A percentile compares a stretch with the other conserved stretches of the same genome.
phyloP scores from a whole-genome alignment of 2,888 invertebrate species.

The Anoplius nigerrimus region DNA sequence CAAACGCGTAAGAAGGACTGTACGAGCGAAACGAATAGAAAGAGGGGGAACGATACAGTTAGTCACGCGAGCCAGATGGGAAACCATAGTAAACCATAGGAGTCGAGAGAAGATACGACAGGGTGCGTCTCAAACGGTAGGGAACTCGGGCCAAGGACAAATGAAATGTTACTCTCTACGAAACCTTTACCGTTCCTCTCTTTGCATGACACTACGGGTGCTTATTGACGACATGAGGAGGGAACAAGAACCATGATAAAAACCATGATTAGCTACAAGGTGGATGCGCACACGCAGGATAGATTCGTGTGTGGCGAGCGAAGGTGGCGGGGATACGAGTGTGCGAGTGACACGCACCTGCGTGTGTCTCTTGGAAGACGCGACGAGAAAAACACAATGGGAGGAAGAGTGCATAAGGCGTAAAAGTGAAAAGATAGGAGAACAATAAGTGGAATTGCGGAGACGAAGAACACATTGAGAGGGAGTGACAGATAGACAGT shows the following conservation, averaged over 20 bases:
- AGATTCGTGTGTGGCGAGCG: background rate
- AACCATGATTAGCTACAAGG: conserved; percentile 2
- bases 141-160: conserved; percentile 9
- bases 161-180: conserved; percentile 2
- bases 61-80: conserved; percentile 13
- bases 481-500: background rate
- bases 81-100: conserved; percentile 3
- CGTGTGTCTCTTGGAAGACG: background rate
- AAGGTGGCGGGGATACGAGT: background rate
- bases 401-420: background rate
- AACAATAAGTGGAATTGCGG: too few relatives aligned
- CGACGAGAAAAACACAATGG: background rate
- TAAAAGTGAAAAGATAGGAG: conserved; percentile 5
- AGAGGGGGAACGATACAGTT: background rate
- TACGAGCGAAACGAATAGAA: background rate
- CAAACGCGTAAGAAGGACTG: background rate
- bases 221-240: background rate
- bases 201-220: background rate
- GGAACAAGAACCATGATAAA: too few relatives aligned
- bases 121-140: conserved; percentile 4
- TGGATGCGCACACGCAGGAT: background rate
- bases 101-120: background rate
- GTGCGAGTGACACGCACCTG: background rate
- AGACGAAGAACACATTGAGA: conserved; percentile 5
- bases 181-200: background rate